Percentiles rank a stretch among this genome's conserved stretches.
Conservation (phyloP, 2,113 vertebrate species). For the Periophthalmodon schlosseri region DNA sequence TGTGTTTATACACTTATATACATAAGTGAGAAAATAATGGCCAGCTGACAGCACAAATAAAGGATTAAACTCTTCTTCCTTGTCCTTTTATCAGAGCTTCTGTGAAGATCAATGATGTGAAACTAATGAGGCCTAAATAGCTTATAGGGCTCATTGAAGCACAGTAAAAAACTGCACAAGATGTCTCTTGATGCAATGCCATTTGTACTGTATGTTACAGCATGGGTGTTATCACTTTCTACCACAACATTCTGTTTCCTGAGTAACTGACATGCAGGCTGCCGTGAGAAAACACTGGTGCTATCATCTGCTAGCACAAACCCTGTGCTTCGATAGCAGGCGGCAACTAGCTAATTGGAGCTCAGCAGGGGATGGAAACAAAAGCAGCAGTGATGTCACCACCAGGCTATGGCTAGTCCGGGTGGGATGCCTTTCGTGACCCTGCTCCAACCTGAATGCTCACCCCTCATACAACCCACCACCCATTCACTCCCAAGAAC, state of each 20-base stretch:
- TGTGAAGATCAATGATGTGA: background rate
- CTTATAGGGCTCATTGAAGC: background rate
- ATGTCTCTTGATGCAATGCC: constrained; percentile 6
- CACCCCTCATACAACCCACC: constrained; percentile 11
- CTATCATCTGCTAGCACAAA: constrained; percentile 37
- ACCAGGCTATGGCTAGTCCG: background rate
- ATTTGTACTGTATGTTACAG: constrained; percentile 22
- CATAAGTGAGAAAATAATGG: background rate
- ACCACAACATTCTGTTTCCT: constrained; percentile 55
- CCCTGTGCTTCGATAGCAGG: constrained; percentile 31
- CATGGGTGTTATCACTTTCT: constrained; percentile 28
- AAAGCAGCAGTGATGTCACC: constrained; percentile 58
- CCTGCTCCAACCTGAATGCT: constrained; percentile 8
- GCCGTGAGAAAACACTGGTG: constrained; percentile 31
- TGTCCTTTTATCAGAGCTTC: background rate
- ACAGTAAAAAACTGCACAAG: background rate
- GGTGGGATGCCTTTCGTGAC: constrained; percentile 15
- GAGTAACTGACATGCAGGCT: constrained; percentile 21
- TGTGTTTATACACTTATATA: background rate
- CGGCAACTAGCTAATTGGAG: constrained; percentile 59
- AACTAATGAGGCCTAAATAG: background rate
- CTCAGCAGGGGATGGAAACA: constrained; percentile 48
- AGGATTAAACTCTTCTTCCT: background rate
- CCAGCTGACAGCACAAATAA: background rate
- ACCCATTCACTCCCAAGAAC: constrained; percentile 29